Conservation (phyloP, 2,888 invertebrate genomes). For the Lithosia quadra region DNA sequence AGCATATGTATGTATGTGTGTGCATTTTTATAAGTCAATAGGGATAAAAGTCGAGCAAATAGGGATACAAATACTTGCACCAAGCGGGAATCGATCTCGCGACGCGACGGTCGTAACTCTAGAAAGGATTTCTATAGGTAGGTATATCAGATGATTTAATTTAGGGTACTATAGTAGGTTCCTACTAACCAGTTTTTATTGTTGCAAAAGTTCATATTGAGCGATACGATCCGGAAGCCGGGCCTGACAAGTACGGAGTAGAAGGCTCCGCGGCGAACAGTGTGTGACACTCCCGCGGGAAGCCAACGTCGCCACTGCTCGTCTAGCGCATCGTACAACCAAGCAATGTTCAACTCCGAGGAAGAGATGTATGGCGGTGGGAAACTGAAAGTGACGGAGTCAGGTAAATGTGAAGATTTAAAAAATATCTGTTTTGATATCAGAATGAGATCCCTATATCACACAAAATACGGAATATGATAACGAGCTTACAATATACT, state of each 20-base stretch:
- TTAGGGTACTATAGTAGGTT: background rate
- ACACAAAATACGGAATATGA: too few relatives aligned
- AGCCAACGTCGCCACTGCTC: conserved; percentile 97
- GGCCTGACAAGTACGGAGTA: conserved; percentile 96
- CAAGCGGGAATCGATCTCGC: too few relatives aligned
- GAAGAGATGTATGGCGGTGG: conserved; percentile 94
- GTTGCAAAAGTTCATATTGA: conserved; percentile 99
- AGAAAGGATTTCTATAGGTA: too few relatives aligned
- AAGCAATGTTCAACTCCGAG: conserved; percentile 94
- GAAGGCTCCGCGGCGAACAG: conserved; percentile 95
- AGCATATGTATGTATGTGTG: too few relatives aligned
- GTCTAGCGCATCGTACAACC: conserved; percentile 97
- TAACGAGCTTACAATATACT: too few relatives aligned
- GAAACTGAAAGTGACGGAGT: conserved; percentile 86
- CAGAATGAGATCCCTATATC: too few relatives aligned
- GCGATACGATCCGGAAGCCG: conserved; percentile 95
- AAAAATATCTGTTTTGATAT: too few relatives aligned
- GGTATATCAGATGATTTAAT: background rate
- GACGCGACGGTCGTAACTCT: too few relatives aligned
- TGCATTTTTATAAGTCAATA: too few relatives aligned
- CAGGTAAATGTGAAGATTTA: background rate
- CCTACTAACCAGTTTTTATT: conserved; percentile 95
- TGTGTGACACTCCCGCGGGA: conserved; percentile 94
- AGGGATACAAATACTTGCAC: too few relatives aligned
- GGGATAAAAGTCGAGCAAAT: too few relatives aligned